Evolutionary conservation across 2,113 vertebrate genomes (phyloP).

Genomic region (Xenotilapia caudafasciata): DNA sequence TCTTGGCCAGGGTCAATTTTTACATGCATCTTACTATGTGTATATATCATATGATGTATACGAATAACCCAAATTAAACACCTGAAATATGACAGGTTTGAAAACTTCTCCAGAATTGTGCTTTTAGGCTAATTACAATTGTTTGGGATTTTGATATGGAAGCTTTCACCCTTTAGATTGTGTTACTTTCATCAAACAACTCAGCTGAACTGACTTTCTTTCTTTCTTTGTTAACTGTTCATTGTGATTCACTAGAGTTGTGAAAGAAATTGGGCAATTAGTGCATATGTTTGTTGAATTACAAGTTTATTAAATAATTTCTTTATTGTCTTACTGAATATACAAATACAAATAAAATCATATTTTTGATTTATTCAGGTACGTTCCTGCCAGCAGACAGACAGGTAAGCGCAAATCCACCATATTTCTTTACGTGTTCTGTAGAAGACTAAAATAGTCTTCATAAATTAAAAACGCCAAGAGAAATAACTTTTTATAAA

Average conservation of each 20-base stretch:
- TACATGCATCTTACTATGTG: background rate
- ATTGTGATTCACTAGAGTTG: background rate
- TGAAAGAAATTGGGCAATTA: background rate
- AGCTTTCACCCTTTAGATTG: background rate
- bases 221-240: background rate
- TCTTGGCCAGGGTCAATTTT: background rate
- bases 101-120: background rate
- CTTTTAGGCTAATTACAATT: background rate
- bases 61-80: background rate
- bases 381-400: background rate
- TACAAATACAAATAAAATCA: background rate
- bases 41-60: background rate
- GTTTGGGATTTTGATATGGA: background rate
- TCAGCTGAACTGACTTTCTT: background rate
- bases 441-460: background rate
- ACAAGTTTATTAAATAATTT: background rate
- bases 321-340: background rate
- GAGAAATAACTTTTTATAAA: background rate
- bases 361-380: background rate
- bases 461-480: background rate
- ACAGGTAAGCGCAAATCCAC: background rate
- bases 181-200: background rate
- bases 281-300: background rate
- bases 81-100: background rate
- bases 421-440: background rate